A percentile compares a stretch with the other conserved stretches of the same genome.
phyloP scores from a whole-genome alignment of 2,113 vertebrate genomes.

The Thymallus thymallus region DNA sequence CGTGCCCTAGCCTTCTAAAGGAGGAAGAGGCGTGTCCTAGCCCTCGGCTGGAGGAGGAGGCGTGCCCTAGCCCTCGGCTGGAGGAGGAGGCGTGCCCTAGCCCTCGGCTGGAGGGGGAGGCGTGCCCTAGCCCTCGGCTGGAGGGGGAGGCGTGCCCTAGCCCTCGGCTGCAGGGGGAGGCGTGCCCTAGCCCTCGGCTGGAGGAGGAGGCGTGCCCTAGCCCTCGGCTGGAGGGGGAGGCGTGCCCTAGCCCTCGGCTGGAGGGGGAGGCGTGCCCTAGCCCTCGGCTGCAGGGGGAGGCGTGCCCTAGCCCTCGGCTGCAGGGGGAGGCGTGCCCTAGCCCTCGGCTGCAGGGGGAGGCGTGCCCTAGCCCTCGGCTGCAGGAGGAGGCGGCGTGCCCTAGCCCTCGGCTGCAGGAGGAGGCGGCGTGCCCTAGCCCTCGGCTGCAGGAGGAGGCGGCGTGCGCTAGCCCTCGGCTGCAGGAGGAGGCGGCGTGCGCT shows the following conservation, averaged over 20 bases:
- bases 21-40: neutral
- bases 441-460: neutral
- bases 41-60: neutral
- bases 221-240: neutral
- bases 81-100: neutral
- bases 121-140: neutral
- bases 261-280: constrained; percentile 1
- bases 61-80: neutral
- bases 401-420: neutral
- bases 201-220: neutral
- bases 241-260: neutral
- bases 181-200: constrained; percentile 11
- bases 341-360: neutral
- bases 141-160: neutral
- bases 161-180: neutral
- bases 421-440: neutral
- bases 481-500: no score
- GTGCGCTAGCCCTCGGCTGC: no score
- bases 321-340: neutral
- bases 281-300: constrained; percentile 11
- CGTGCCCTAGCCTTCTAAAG: no score
- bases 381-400: neutral
- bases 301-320: neutral
- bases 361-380: neutral
- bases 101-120: neutral